Base-by-base conservation (phyloP, 2,888 invertebrate species). In the Quadriops clusia region DNA sequence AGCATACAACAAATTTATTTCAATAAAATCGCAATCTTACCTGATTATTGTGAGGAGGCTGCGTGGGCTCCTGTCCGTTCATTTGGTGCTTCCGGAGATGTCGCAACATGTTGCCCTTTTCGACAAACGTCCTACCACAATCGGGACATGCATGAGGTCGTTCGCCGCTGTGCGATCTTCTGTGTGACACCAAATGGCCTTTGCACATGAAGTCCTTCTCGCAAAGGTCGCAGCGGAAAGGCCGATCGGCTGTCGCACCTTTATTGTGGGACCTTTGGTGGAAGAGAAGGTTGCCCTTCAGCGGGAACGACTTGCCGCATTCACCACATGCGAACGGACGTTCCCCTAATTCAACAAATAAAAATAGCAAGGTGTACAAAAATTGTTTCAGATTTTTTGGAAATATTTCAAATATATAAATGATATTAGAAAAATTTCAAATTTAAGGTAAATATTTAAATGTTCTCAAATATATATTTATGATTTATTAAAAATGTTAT, bases 161-260 rank as follows among this genome's bases (percentile, higher is more conserved):
- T 40, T 69, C 70, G 41, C 74, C 76, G 17, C 77, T 72, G 58
- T 86, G 86, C 30, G 81, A 80, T 34, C 84, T 72, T 47, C 82
- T 70, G 53, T 86, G 85, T n/a, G 82, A 75, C 30, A 80, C 80
- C 45, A 85, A 64, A 57, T 85, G 84, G 29, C 85, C 84, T 68
- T 86, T 86, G 61, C 84, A 85, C 68, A 85, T 79, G 55, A 86
- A 86, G 56, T 83, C 83, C 58, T 86, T 86, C 23, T 81, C 80
- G 51, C 86, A 86, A 30, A 86, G 64, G 46, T 85, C 85, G 53
- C 86, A 86, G 30, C 78, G 68, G 61, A 80, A 84, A n/a, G 61
- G 60, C 17, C 61, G 38, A 31, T 61, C 61, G 1, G 61, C 61
- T 2, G 48, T 50, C 2, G 56, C 56, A n/a, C 61, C 61, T 41